Conservation (phyloP, 2,797 vertebrate genomes). For the Diceros bicornis region DNA sequence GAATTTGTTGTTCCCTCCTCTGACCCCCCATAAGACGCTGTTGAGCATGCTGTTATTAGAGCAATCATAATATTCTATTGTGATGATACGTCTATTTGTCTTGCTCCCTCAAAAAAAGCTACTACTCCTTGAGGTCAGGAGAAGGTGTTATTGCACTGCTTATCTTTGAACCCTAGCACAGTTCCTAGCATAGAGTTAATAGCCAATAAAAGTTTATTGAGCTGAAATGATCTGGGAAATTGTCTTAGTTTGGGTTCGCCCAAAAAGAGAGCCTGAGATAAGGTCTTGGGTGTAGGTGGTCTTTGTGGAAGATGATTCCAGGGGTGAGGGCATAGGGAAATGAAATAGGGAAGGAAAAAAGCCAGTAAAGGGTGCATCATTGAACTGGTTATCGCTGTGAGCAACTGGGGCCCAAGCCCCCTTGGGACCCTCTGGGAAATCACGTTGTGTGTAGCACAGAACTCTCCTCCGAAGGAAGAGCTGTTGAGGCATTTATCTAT, state of each 20-base stretch:
- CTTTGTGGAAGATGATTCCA: not conserved
- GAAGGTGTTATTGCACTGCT: not conserved
- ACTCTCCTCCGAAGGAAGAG: not conserved
- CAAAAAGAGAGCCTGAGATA: not conserved
- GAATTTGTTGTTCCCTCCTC: not conserved
- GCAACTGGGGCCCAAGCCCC: not conserved
- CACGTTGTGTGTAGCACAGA: not conserved
- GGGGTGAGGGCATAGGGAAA: not conserved
- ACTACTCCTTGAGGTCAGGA: not conserved
- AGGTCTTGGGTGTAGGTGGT: not conserved
- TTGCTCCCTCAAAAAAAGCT: not conserved
- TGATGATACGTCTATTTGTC: not conserved
- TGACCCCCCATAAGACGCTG: not conserved
- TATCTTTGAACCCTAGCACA: not conserved
- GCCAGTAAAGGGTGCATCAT: not conserved
- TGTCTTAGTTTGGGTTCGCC: not conserved
- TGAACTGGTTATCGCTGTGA: not conserved
- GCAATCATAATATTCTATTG: not conserved
- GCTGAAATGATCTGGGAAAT: not conserved
- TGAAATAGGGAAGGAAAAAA: not conserved
- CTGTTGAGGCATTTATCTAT: not conserved
- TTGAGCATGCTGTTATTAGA: not conserved
- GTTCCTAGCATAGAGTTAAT: not conserved
- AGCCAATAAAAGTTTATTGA: not conserved
- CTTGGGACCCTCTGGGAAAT: not conserved